Evolutionary conservation across 2,797 vertebrate species (phyloP), one percentile per base, ranked within the genome.

Genomic region (Darevskia nairensis): DNA sequence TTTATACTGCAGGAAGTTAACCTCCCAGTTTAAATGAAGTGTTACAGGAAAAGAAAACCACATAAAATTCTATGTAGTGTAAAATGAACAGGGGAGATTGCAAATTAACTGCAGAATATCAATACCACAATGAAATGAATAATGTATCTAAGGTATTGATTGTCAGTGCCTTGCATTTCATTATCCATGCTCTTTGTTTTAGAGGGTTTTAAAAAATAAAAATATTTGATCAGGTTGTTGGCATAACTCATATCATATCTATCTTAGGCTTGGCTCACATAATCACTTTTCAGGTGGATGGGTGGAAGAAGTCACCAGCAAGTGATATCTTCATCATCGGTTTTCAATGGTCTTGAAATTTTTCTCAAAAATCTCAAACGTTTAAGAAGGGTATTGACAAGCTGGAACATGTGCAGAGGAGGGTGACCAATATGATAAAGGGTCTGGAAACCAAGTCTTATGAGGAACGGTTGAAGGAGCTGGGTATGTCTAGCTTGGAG

Each of bases 1-100:
- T 89, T 89, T 87, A 85, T 64, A 68, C 32, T 68, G 71, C 46
- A 75, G 25, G 66, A 84, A 35, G 85, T 92, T 89, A 76, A 83
- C 90, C 71, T 88, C 21, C 27, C 50, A 76, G 15, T 81, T 86
- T 86, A 84, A 86, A 77, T 87, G 78, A 92, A 91, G 8, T 68
- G 27, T 76, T 82, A 74, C 8, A 3, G 41, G 11, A 66, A 74
- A 84, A 89, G 87, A 19, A 71, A 69, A 83, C 80, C 46, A 55
- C 9, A 32, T 87, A 78, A 92, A 64, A 84, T 69, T 35, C 27
- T 15, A 2, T 50, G 15, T 61, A 11, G 4, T 76, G 8, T 75
- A 81, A 88, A 82, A 87, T 87, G 44, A 87, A 6, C 69, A 25
- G 25, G 59, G 83, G 74, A 1, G 69, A 77, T 61, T 72, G 41